Conservation (phyloP, 2,888 invertebrate genomes). For the Lypha dubia region DNA sequence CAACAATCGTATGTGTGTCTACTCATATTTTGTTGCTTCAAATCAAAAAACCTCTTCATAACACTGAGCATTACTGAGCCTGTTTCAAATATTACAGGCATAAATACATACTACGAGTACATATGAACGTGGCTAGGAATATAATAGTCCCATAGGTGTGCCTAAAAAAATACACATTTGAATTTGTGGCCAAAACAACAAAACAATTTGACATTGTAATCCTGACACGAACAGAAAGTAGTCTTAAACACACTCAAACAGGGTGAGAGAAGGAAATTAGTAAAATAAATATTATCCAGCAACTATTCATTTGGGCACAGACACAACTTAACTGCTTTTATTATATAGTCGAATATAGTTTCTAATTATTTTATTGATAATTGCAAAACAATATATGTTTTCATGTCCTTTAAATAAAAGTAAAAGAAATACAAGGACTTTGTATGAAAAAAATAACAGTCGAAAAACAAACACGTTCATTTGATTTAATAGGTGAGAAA, state of each 20-base stretch:
- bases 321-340: no score
- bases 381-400: no score
- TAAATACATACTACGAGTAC: no score
- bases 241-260: background rate
- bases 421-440: no score
- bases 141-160: background rate
- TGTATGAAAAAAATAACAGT: no score
- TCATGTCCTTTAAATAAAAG: no score
- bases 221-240: background rate
- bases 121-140: background rate
- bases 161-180: constrained; percentile 31
- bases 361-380: no score
- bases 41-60: constrained; percentile 4
- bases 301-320: no score
- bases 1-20: constrained; percentile 5
- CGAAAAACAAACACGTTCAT: no score
- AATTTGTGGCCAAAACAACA: constrained; percentile 4
- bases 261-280: background rate
- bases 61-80: background rate
- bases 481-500: no score
- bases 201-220: constrained; percentile 35
- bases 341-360: no score
- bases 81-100: background rate
- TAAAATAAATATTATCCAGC: background rate
- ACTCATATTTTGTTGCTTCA: constrained; percentile 1